phyloP scores from a whole-genome alignment of 2,797 vertebrate genomes.

The Stomatorhinus walkeri region DNA sequence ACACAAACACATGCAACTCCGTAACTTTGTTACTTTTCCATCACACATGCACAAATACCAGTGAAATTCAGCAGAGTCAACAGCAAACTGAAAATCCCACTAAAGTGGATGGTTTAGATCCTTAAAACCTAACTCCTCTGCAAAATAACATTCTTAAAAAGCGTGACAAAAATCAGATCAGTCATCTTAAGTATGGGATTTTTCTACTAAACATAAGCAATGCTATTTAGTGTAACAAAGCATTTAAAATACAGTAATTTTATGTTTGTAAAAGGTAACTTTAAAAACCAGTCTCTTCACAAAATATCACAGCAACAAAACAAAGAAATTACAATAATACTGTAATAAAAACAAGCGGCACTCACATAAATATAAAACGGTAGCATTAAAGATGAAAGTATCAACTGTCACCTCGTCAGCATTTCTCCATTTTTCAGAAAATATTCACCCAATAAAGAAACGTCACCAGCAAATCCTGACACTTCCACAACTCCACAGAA shows the following conservation, averaged over 20 bases:
- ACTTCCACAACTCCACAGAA: not conserved
- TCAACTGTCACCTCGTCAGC: not conserved
- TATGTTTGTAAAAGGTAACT: not conserved
- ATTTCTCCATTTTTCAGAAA: not conserved
- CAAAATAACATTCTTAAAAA: not conserved
- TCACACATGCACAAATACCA: not conserved
- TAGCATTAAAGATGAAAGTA: not conserved
- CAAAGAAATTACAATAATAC: not conserved
- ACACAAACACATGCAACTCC: not conserved
- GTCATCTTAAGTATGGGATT: not conserved
- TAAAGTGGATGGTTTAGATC: not conserved
- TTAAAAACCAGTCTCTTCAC: not conserved
- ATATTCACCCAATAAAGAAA: not conserved
- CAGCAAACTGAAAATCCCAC: not conserved
- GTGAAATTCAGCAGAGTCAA: not conserved
- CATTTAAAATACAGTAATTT: not conserved
- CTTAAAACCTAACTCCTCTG: not conserved
- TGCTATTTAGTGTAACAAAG: not conserved
- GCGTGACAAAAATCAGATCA: not conserved
- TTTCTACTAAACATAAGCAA: not conserved
- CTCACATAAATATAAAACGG: not conserved
- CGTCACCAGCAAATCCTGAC: not conserved
- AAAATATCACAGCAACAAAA: not conserved
- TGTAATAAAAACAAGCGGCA: not conserved
- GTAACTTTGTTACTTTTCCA: not conserved